These are phyloP conservation scores for Columba janthina DNA, from an alignment of 2,113 vertebrate species.

Conservation along the genomic window DNA sequence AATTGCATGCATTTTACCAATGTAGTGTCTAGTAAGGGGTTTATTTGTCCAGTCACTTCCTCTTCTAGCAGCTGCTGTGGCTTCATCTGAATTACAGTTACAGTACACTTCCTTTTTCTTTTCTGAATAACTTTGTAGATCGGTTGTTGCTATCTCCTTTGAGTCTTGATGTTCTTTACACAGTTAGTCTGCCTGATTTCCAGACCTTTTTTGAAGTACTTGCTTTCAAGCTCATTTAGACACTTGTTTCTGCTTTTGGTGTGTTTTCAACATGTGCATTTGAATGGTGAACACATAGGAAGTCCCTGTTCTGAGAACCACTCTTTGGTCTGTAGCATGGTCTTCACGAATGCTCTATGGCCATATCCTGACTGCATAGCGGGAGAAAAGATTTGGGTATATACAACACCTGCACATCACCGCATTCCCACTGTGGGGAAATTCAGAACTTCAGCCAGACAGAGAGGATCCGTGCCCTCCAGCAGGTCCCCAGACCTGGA, in stretches of 20 bases:
- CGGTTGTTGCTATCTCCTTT: neutral
- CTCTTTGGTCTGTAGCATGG: neutral
- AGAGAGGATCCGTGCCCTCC: neutral
- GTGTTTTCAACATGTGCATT: neutral
- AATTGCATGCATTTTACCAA: neutral
- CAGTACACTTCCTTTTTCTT: neutral
- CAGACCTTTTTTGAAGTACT: neutral
- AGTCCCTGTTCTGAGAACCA: neutral
- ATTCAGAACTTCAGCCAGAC: neutral
- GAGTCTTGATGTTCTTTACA: neutral
- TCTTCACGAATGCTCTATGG: neutral
- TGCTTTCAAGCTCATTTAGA: neutral
- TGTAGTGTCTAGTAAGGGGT: neutral
- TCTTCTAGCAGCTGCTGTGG: neutral
- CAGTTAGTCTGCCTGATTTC: neutral
- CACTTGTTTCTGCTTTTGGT: neutral
- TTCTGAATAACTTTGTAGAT: neutral
- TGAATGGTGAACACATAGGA: neutral
- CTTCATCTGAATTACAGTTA: neutral
- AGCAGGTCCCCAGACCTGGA: neutral
- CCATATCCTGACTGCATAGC: neutral
- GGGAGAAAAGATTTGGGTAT: neutral
- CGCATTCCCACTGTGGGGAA: neutral
- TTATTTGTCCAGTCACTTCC: neutral
- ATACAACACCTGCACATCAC: neutral